These are phyloP conservation scores for Anniella stebbinsi DNA, from an alignment of 2,797 vertebrate genomes.

Conservation along the genomic window DNA sequence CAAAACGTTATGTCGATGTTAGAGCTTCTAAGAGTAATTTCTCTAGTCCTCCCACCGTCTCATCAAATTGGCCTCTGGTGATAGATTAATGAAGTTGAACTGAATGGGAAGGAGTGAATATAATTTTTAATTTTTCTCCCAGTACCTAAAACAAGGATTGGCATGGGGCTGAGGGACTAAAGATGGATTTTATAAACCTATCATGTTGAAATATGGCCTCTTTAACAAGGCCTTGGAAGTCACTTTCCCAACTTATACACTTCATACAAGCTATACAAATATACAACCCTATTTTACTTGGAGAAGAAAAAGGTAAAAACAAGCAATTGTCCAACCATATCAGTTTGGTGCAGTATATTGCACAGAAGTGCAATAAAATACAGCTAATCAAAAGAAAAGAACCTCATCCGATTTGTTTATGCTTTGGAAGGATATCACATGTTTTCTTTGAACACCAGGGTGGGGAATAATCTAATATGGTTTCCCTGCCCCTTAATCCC, in stretches of 20 bases:
- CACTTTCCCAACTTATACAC: background rate
- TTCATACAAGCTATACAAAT: background rate
- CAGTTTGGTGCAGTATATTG: background rate
- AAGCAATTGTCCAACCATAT: no score
- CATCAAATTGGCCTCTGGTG: constrained; percentile 6
- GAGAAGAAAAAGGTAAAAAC: background rate
- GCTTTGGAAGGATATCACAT: background rate
- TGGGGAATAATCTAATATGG: background rate
- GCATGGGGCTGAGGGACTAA: background rate
- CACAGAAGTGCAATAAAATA: background rate
- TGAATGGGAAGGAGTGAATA: background rate
- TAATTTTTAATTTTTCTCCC: constrained; percentile 10
- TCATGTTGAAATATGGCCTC: constrained; percentile 16
- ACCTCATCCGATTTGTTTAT: background rate
- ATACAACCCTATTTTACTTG: background rate
- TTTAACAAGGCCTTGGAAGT: constrained; percentile 7
- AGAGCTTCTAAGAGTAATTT: background rate
- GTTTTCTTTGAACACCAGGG: constrained; percentile 1
- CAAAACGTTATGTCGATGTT: background rate
- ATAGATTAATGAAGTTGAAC: background rate
- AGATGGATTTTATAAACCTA: background rate
- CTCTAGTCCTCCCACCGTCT: background rate
- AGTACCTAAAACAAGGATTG: background rate
- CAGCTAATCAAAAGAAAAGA: background rate
- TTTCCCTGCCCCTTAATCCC: background rate